Conservation (phyloP, 2,797 vertebrate genomes). For the Microctenopoma lineatum region DNA sequence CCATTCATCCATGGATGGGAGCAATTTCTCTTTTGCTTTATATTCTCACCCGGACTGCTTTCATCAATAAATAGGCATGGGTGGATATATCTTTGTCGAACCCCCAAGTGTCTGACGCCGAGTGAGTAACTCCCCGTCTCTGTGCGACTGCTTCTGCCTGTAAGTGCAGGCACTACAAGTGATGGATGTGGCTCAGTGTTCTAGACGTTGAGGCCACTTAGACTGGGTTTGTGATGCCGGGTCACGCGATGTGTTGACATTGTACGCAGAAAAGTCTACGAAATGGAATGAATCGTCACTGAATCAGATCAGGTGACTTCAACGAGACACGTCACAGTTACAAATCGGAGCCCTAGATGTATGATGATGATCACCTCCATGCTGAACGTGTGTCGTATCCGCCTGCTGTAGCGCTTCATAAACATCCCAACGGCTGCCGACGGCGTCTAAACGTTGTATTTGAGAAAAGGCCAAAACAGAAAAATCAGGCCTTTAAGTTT, state of each 20-base stretch:
- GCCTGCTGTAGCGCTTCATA: too few relatives aligned
- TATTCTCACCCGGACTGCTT: neutral
- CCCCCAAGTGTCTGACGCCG: conserved; percentile 1
- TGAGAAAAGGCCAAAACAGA: too few relatives aligned
- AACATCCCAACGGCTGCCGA: too few relatives aligned
- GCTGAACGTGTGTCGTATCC: too few relatives aligned
- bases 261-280: neutral
- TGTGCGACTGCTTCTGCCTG: neutral
- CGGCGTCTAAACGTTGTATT: too few relatives aligned
- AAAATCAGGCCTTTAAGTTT: too few relatives aligned
- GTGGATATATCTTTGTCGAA: conserved; percentile 32
- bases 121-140: conserved; percentile 8
- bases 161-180: neutral
- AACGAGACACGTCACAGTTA: too few relatives aligned
- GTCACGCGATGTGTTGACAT: too few relatives aligned
- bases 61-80: conserved; percentile 65
- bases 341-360: too few relatives aligned
- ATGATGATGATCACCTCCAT: too few relatives aligned
- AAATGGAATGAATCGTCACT: neutral
- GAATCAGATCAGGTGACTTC: neutral
- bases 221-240: conserved; percentile 12
- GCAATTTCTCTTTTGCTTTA: neutral
- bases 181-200: neutral
- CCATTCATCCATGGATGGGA: neutral
- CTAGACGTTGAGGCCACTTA: conserved; percentile 8